Conservation (phyloP, 2,797 vertebrate species). For the Coluber constrictor region DNA sequence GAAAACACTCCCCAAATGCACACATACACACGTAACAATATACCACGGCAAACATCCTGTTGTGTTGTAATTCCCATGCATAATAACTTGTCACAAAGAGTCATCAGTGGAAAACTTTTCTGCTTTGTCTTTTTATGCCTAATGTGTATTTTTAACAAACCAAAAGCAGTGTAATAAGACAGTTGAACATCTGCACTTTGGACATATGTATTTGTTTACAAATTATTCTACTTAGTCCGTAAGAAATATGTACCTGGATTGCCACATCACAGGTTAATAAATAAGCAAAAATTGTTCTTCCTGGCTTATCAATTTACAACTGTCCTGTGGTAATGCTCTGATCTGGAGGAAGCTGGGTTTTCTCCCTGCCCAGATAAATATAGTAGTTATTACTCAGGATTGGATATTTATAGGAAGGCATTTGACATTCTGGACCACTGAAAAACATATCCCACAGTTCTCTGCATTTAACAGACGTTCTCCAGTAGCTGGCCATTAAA, state of each 20-base stretch:
- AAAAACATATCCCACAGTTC: background rate
- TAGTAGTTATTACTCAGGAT: background rate
- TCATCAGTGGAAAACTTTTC: background rate
- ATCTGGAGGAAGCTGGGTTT: background rate
- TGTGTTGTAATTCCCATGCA: background rate
- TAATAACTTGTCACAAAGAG: background rate
- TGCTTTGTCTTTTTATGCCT: background rate
- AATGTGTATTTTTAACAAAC: background rate
- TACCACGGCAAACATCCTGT: too few species aligned
- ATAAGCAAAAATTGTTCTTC: background rate
- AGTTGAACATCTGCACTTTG: background rate
- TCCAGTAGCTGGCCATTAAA: background rate
- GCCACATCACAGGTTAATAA: background rate
- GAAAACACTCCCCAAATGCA: background rate
- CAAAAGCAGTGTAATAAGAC: background rate
- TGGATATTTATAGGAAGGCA: background rate
- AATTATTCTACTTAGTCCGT: background rate
- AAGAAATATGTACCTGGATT: background rate
- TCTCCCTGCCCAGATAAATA: background rate
- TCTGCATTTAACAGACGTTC: background rate
- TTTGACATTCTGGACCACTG: too few species aligned
- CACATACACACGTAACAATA: background rate
- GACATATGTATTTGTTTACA: too few species aligned
- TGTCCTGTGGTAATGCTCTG: background rate
- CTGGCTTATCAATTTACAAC: background rate